Evolutionary conservation across 2,113 vertebrate species (phyloP), one percentile per base, ranked within the genome.

Genomic region (Pimephales promelas): DNA sequence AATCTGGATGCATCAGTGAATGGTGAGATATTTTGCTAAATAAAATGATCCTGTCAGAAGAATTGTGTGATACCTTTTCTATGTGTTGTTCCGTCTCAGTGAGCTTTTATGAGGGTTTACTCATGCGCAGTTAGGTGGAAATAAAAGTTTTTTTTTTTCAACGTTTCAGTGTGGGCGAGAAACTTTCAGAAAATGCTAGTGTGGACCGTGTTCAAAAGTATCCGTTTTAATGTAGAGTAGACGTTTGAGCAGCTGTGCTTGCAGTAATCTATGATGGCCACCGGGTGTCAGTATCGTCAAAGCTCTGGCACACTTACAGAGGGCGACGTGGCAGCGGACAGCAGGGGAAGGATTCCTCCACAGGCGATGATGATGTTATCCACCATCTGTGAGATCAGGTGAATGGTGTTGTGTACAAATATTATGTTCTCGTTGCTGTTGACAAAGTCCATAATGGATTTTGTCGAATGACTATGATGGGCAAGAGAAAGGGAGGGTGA

Each of bases 241-340:
- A 18, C 54, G 18, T 54, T 20, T 22, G 20, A 57, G 59, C 8
- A 66, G 16, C 8, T 52, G n/a, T 7, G 40, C 14, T n/a, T 87
- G 89, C 68, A 75, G 47, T 83, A 34, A 9, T 10, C n/a, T 1
- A 4, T 28, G n/a, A 4, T 2, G 0, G 6, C 89, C 94, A 92
- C 90, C 87, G 93, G 93, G 91, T 92, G 92, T 84, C 86, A 86
- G 1, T 86, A 90, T 89, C 90, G 49, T 22, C 26, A 47, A 62
- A 87, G 18, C 81, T 28, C 34, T 18, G 68, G 9, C 87, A 90
- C 89, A 97, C 97, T 98, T 93, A 99, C 97, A 89, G 96, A 94
- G 31, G 97, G 97, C 16, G 97, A 98, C n/a, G 97, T 99, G 81
- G 98, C 98, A 0, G 98, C 98, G 3, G 98, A 99, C 72, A 99